phyloP scores from a whole-genome alignment of 2,113 vertebrate genomes.

The Nothoprocta pentlandii region DNA sequence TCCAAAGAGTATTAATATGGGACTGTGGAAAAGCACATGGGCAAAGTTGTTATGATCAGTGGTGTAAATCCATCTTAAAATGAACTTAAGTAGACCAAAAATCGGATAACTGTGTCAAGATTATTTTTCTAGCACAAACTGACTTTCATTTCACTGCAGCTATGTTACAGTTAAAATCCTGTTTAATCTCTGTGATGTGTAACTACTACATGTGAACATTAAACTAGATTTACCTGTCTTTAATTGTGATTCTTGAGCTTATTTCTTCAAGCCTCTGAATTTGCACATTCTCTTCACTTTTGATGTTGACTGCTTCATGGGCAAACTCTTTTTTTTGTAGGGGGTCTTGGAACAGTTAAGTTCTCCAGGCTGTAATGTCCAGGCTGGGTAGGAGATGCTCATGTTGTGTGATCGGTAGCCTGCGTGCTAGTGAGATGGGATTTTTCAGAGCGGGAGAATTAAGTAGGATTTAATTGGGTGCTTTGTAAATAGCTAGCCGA shows the following conservation, averaged over 20 bases:
- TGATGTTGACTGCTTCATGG: accelerated
- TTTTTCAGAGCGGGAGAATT: slow-evolving; percentile 78
- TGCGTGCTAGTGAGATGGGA: slow-evolving; percentile 53
- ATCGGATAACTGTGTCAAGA: slow-evolving; percentile 75
- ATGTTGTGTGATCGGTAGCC: slow-evolving; percentile 67
- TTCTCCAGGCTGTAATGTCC: slow-evolving; percentile 24
- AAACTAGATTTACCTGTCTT: slow-evolving; percentile 84
- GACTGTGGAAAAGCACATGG: slow-evolving; percentile 63
- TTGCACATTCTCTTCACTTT: not conserved
- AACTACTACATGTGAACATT: slow-evolving; percentile 85
- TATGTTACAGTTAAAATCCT: slow-evolving; percentile 79
- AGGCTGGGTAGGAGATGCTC: slow-evolving; percentile 41
- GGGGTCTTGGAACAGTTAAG: not conserved
- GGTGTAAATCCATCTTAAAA: slow-evolving; percentile 76
- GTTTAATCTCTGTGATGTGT: slow-evolving; percentile 83
- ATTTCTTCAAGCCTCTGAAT: slow-evolving; percentile 71
- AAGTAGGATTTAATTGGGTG: slow-evolving; percentile 84
- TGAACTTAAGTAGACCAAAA: slow-evolving; percentile 83
- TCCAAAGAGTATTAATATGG: slow-evolving; percentile 81
- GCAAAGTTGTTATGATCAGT: slow-evolving; percentile 71
- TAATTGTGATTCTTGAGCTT: slow-evolving; percentile 80
- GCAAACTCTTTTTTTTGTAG: not conserved
- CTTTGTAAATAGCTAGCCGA: slow-evolving; percentile 82
- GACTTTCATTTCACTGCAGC: slow-evolving; percentile 76
- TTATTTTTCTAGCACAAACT: slow-evolving; percentile 84